Conservation (phyloP, 2,113 vertebrate genomes). For the Sphyrna mokarran region DNA sequence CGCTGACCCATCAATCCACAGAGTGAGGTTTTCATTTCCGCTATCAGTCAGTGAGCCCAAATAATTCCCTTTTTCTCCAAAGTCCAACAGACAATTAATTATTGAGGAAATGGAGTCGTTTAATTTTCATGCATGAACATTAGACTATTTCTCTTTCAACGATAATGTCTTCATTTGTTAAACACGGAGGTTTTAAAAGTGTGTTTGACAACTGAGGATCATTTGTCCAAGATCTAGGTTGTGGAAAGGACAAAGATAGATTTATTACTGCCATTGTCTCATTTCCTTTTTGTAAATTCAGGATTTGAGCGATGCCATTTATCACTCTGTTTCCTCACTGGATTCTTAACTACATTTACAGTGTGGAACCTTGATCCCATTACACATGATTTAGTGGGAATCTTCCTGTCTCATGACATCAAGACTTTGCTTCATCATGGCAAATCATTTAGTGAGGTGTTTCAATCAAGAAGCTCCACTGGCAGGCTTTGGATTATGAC, state of each 20-base stretch:
- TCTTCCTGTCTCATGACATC: not conserved
- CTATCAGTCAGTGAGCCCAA: not conserved
- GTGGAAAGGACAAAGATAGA: not conserved
- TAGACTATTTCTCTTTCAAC: conserved; percentile 19
- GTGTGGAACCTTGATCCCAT: not conserved
- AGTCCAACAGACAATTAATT: conserved; percentile 16
- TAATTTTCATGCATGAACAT: conserved; percentile 25
- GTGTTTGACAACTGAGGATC: not conserved
- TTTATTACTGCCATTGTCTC: not conserved
- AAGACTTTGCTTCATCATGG: not conserved
- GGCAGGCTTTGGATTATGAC: not conserved
- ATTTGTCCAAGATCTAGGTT: not conserved
- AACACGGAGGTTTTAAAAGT: not conserved
- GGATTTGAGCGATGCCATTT: not conserved
- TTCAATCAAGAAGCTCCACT: not conserved
- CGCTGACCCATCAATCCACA: no score
- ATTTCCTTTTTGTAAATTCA: not conserved
- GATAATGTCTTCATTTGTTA: conserved; percentile 25
- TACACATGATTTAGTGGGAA: not conserved
- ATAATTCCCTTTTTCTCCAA: not conserved
- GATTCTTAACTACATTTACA: not conserved
- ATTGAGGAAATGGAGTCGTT: not conserved
- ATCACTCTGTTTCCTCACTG: not conserved
- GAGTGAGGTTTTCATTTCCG: not conserved
- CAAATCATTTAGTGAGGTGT: not conserved